These are phyloP conservation scores for Agonopterix arenella DNA, from an alignment of 2,888 invertebrate genomes.

Conservation along the genomic window DNA sequence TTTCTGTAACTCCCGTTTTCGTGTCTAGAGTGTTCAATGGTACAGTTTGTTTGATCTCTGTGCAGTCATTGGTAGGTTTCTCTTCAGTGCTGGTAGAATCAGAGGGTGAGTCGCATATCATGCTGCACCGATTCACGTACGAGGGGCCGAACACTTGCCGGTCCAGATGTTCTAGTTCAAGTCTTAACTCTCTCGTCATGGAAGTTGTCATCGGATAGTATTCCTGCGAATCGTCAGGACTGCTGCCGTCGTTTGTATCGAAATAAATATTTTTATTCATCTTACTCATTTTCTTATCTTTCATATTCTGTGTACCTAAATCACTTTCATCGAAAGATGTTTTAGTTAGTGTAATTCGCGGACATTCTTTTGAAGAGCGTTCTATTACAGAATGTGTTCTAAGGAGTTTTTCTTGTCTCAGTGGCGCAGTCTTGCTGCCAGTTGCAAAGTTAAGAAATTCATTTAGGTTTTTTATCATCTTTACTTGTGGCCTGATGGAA, in stretches of 20 bases:
- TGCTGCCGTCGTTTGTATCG: slow-evolving; percentile 77
- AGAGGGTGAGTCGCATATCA: slow-evolving; percentile 60
- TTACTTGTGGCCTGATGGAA: slow-evolving; percentile 55
- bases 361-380: slow-evolving; percentile 44
- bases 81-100: slow-evolving; percentile 64
- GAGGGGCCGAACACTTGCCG: slow-evolving; percentile 86
- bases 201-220: slow-evolving; percentile 93
- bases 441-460: slow-evolving; percentile 89
- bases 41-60: slow-evolving; percentile 34
- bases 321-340: slow-evolving; percentile 50
- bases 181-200: slow-evolving; percentile 87
- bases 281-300: slow-evolving; percentile 39
- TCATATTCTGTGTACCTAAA: slow-evolving; percentile 26
- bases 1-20: slow-evolving; percentile 31
- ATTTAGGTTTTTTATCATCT: slow-evolving; percentile 86
- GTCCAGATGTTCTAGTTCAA: slow-evolving; percentile 90
- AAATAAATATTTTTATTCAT: slow-evolving; percentile 38
- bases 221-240: slow-evolving; percentile 88
- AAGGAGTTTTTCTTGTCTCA: slow-evolving; percentile 46
- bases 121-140: slow-evolving; percentile 53
- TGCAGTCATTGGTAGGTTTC: slow-evolving; percentile 39
- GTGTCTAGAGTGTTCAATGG: slow-evolving; percentile 32
- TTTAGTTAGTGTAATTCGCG: slow-evolving; percentile 55
- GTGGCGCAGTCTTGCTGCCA: slow-evolving; percentile 66
- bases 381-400: slow-evolving; percentile 55